These are phyloP conservation scores for Drosophila limbata DNA, from an alignment of 2,888 invertebrate species.

Conservation along the genomic window DNA sequence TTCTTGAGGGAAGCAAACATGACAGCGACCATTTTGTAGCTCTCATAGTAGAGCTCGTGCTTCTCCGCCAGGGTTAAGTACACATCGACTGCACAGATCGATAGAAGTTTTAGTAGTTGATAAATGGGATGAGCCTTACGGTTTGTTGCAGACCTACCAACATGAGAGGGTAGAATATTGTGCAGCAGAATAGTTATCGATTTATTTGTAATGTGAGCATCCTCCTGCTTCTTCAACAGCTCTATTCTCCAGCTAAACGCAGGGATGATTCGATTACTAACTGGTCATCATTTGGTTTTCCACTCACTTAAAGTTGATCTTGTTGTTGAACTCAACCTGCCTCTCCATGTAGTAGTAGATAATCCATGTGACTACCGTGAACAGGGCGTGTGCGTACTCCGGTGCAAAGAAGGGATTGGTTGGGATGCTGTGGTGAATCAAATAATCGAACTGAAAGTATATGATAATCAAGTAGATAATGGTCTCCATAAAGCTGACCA, in stretches of 20 bases:
- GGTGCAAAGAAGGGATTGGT: conserved; percentile 90
- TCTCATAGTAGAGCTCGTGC: conserved; percentile 93
- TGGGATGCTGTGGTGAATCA: conserved; percentile 88
- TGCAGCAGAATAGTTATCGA: conserved; percentile 95
- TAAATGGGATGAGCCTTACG: not conserved
- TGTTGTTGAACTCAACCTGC: conserved; percentile 94
- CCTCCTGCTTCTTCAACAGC: conserved; percentile 92
- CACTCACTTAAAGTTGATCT: conserved; percentile 91
- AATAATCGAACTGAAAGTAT: conserved; percentile 87
- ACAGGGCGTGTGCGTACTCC: conserved; percentile 90
- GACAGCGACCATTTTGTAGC: conserved; percentile 94
- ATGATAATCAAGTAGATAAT: conserved; percentile 89
- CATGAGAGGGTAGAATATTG: conserved; percentile 96
- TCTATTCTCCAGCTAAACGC: conserved; percentile 87
- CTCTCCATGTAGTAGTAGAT: conserved; percentile 93
- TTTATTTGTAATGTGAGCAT: conserved; percentile 92
- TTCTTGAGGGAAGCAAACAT: conserved; percentile 98
- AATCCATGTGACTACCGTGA: conserved; percentile 89
- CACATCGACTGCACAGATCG: conserved; percentile 68
- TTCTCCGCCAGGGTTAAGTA: conserved; percentile 89
- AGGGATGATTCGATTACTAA: not conserved
- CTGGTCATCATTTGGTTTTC: not conserved
- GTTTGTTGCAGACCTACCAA: conserved; percentile 87
- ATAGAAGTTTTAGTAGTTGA: not conserved
- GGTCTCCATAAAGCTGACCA: conserved; percentile 86